Evolutionary conservation across 2,888 invertebrate species (phyloP).

Genomic region (Atethmia centrago): DNA sequence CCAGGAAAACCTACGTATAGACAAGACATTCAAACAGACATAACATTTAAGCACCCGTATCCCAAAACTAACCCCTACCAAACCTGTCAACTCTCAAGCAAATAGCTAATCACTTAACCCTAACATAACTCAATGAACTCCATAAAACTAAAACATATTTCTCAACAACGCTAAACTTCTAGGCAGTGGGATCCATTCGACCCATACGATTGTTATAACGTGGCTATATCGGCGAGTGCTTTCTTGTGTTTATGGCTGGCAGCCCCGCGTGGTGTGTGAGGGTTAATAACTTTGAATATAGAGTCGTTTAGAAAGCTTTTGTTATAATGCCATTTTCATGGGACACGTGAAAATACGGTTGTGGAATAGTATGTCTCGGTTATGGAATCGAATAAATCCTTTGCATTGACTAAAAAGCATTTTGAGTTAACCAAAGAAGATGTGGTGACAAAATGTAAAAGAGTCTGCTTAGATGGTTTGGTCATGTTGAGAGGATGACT

Average conservation of each 20-base stretch:
- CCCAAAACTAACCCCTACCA: neutral
- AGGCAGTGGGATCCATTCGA: conserved; percentile 29
- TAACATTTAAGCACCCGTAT: conserved; percentile 4
- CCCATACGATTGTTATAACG: conserved; percentile 45
- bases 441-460: neutral
- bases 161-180: conserved; percentile 38
- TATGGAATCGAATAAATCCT: neutral
- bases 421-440: neutral
- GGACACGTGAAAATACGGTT: conserved; percentile 1
- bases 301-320: conserved; percentile 57
- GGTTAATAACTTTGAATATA: conserved; percentile 64
- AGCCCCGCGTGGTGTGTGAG: conserved; percentile 33
- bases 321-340: conserved; percentile 40
- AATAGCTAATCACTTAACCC: conserved; percentile 56
- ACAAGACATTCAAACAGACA: neutral
- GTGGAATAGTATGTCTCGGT: conserved; percentile 2
- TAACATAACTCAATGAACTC: conserved; percentile 18
- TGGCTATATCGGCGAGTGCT: conserved; percentile 66
- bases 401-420: neutral
- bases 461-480: neutral
- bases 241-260: conserved; percentile 69
- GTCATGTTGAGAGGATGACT: neutral
- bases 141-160: conserved; percentile 46
- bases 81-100: conserved; percentile 26
- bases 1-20: no score